Conservation (phyloP, 2,888 invertebrate species). For the Tenthredo scrophulariae region DNA sequence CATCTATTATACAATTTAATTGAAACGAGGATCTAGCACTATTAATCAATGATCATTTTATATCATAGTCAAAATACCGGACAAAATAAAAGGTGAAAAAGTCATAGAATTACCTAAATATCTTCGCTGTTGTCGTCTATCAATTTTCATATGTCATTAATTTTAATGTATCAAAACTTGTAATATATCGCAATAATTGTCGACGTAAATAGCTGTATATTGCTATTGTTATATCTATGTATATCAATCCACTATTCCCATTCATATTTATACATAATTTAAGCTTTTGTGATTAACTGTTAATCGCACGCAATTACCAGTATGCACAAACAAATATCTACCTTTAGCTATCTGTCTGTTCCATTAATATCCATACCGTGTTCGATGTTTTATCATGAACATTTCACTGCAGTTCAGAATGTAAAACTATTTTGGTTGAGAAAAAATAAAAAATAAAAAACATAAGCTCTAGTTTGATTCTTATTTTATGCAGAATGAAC, state of each 20-base stretch:
- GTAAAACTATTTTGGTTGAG: neutral
- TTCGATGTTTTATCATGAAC: neutral
- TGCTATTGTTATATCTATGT: conserved; percentile 6
- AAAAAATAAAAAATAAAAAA: neutral
- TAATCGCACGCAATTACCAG: neutral
- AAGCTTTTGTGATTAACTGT: neutral
- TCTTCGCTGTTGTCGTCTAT: conserved; percentile 1
- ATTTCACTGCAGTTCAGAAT: neutral
- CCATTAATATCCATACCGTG: neutral
- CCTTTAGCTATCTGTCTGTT: neutral
- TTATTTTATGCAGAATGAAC: neutral
- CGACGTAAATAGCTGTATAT: neutral
- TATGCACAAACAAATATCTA: conserved; percentile 19
- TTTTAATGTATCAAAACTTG: neutral
- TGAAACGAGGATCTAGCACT: neutral
- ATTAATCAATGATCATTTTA: conserved; percentile 59
- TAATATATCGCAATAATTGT: neutral
- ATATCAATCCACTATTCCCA: neutral
- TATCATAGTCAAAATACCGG: conserved; percentile 70
- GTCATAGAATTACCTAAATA: conserved; percentile 36
- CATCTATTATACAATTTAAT: neutral
- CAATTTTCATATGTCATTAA: neutral
- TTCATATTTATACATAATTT: neutral
- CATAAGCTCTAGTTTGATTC: neutral
- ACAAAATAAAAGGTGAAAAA: conserved; percentile 68